A percentile compares a stretch with the other conserved stretches of the same genome.
Evolutionary conservation across 2,888 invertebrate species (phyloP).

Genomic region (Dolichomitus sp.): DNA sequence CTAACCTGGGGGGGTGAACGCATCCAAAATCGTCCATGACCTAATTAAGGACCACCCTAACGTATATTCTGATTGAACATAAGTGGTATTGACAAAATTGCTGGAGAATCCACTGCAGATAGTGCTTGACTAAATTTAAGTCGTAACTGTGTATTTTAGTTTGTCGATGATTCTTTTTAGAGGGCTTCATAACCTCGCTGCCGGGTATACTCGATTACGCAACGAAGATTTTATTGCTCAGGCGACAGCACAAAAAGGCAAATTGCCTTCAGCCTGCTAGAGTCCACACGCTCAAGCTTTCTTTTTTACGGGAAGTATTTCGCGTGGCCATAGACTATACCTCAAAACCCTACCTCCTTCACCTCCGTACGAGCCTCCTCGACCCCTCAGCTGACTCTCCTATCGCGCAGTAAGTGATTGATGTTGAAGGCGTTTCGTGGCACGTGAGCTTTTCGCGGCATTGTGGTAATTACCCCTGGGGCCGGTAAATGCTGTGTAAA

Average conservation of each 20-base stretch:
- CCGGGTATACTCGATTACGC: constrained; percentile 13
- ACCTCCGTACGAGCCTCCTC: constrained; percentile 14
- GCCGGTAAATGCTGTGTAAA: constrained; percentile 62
- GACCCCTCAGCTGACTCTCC: constrained; percentile 41
- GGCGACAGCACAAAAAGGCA: constrained; percentile 36
- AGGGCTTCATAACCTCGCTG: not conserved
- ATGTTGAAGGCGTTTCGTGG: constrained; percentile 62
- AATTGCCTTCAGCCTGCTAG: constrained; percentile 26
- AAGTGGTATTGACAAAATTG: constrained; percentile 3
- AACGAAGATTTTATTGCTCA: constrained; percentile 23
- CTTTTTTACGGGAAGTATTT: constrained; percentile 42
- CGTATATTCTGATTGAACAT: constrained; percentile 3
- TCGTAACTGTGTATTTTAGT: not conserved
- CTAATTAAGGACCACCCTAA: too few relatives aligned
- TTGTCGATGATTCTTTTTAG: constrained; percentile 10
- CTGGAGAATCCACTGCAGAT: not conserved
- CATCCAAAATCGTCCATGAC: too few relatives aligned
- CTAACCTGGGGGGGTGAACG: too few relatives aligned
- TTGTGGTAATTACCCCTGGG: constrained; percentile 56
- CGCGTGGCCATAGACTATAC: constrained; percentile 53
- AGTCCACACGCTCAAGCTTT: constrained; percentile 26
- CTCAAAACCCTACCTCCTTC: constrained; percentile 40
- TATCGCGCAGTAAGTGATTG: constrained; percentile 64
- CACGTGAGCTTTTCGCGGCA: constrained; percentile 64
- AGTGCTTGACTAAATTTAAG: not conserved